These are phyloP conservation scores for Tangara arthus DNA, from an alignment of 2,797 vertebrate genomes.

Conservation along the genomic window DNA sequence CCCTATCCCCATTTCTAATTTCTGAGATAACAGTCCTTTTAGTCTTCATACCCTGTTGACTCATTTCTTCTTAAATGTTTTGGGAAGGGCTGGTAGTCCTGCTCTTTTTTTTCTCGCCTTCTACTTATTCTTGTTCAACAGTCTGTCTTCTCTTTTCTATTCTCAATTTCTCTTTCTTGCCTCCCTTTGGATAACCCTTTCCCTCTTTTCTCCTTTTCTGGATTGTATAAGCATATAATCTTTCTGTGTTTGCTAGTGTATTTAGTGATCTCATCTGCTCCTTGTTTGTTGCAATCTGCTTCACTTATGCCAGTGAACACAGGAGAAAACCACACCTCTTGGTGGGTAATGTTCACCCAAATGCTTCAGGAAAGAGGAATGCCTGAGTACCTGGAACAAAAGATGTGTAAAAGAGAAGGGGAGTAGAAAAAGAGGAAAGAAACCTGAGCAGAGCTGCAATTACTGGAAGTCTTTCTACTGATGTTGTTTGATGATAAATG, in stretches of 20 bases:
- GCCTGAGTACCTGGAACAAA: background rate
- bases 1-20: background rate
- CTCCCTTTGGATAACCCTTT: background rate
- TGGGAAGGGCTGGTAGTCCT: background rate
- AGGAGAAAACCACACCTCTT: background rate
- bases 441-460: background rate
- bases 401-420: background rate
- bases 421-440: slow-evolving; percentile 5
- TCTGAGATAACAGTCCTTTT: background rate
- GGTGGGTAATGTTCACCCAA: background rate
- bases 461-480: slow-evolving; percentile 9
- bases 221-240: background rate
- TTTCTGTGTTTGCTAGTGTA: background rate
- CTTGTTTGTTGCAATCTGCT: background rate
- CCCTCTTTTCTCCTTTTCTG: background rate
- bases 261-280: background rate
- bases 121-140: background rate
- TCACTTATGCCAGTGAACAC: background rate
- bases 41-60: background rate
- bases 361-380: background rate
- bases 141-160: background rate
- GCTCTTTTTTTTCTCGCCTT: background rate
- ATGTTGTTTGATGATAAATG: background rate
- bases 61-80: background rate
- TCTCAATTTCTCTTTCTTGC: background rate